phyloP scores from a whole-genome alignment of 2,113 vertebrate genomes.

The Formicarius rufipectus region DNA sequence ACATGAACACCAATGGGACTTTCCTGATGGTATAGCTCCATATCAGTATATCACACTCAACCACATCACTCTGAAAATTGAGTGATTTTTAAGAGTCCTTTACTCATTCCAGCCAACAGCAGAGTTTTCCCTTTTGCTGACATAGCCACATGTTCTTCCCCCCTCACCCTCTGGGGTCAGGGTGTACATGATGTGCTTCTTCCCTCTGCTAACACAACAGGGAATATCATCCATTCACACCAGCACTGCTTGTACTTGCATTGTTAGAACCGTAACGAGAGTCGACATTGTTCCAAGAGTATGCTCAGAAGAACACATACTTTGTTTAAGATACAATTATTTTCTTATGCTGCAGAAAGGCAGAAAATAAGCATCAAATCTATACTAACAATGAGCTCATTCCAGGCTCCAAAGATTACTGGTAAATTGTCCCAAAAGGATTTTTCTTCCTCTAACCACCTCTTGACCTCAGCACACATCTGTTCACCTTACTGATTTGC shows the following conservation, averaged over 20 bases:
- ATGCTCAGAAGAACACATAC: background rate
- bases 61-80: background rate
- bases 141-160: background rate
- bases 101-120: background rate
- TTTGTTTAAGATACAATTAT: background rate
- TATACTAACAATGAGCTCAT: background rate
- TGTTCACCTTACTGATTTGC: background rate
- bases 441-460: background rate
- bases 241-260: background rate
- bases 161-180: background rate
- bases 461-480: background rate
- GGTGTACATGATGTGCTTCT: background rate
- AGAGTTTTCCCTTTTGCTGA: background rate
- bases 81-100: background rate
- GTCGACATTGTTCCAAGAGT: background rate
- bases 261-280: background rate
- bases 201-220: fast-evolving
- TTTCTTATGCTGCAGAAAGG: background rate
- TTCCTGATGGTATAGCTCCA: background rate
- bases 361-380: background rate
- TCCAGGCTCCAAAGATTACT: background rate
- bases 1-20: background rate
- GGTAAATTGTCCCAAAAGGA: background rate
- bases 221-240: background rate
- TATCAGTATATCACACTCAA: background rate